Evolutionary conservation across 2,888 invertebrate species (phyloP), one percentile per base, ranked within the genome.

Genomic region (Sphaerophoria taeniata): DNA sequence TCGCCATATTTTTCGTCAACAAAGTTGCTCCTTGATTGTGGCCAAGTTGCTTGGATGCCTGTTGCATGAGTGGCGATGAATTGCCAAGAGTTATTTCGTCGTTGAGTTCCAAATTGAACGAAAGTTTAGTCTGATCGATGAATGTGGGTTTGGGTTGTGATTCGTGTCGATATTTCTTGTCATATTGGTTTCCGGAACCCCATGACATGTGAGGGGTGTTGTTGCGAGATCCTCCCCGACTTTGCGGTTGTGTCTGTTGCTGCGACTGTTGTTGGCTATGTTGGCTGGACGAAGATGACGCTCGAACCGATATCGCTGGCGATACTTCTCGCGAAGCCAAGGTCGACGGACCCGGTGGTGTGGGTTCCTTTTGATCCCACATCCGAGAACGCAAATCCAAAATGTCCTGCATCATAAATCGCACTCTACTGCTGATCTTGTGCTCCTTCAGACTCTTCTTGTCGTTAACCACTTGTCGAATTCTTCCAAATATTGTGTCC

Each of bases 351-450:
- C 24, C 24, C 24, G 81, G 53, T 7, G 39, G 34, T 70, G 65
- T 7, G 51, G 16, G 63, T 36, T 12, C 43, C 7, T 73, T 74
- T 55, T 91, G 90, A 87, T 91, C 91, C 91, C 91, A 91, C 39
- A 87, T 88, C 3, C 90, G 90, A 0, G 87, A 47, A 6, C 91
- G 89, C 58, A 91, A 82, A 36, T 91, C 91, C 0, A 91, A 82
- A 6, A 91, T 90, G 85, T 91, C 91, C 79, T 91, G 91, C 90
- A 91, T 89, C 91, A 91, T 91, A 61, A 91, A 91, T 1, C 91
- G 89, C 7, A 91, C 91, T 33, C 91, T 89, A 58, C 91, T 91
- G 85, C 91, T 91, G 0, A 91, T 90, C 87, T 90, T 91, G 14
- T 60, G 36, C 3, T 72, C 79, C 9, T 51, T 6, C 24, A 43